Conservation (phyloP, 1,140 invertebrate genomes). For the Hyles vespertilio region DNA sequence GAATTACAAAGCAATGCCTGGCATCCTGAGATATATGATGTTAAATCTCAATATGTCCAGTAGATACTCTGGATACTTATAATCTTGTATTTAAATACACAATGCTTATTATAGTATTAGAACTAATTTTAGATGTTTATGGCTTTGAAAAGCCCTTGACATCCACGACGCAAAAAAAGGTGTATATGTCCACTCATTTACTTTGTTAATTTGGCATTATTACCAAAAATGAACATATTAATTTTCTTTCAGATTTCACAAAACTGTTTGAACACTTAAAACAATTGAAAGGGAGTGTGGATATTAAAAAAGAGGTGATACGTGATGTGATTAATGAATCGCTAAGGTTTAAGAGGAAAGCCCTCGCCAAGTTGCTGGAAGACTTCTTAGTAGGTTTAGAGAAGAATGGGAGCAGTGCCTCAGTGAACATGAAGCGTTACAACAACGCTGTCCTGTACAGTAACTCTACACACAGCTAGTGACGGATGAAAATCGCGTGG, state of each 20-base stretch:
- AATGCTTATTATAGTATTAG: too few species aligned
- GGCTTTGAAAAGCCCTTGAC: too few species aligned
- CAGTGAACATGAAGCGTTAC: constrained; percentile 49
- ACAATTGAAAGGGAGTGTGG: constrained; percentile 78
- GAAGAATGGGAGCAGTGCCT: constrained; percentile 70
- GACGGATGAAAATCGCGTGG: constrained; percentile 10
- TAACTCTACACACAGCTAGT: constrained; percentile 58
- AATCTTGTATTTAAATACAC: too few species aligned
- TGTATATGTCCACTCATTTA: too few species aligned
- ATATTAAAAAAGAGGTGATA: constrained; percentile 78
- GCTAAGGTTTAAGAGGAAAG: constrained; percentile 82
- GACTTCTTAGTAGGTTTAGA: constrained; percentile 69
- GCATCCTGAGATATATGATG: too few species aligned
- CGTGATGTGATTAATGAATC: constrained; percentile 83
- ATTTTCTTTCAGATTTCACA: constrained; percentile 78
- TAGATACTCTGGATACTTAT: too few species aligned
- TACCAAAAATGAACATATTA: neutral
- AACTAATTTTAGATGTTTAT: too few species aligned
- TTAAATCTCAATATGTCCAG: too few species aligned
- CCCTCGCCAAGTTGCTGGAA: constrained; percentile 77
- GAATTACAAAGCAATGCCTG: too few species aligned
- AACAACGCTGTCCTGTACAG: constrained; percentile 38
- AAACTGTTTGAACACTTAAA: constrained; percentile 80
- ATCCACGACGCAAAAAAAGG: too few species aligned
- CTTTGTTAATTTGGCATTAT: neutral